Evolutionary conservation across 2,797 vertebrate genomes (phyloP), one percentile per base, ranked within the genome.

Genomic region (Galagoides demidoff): DNA sequence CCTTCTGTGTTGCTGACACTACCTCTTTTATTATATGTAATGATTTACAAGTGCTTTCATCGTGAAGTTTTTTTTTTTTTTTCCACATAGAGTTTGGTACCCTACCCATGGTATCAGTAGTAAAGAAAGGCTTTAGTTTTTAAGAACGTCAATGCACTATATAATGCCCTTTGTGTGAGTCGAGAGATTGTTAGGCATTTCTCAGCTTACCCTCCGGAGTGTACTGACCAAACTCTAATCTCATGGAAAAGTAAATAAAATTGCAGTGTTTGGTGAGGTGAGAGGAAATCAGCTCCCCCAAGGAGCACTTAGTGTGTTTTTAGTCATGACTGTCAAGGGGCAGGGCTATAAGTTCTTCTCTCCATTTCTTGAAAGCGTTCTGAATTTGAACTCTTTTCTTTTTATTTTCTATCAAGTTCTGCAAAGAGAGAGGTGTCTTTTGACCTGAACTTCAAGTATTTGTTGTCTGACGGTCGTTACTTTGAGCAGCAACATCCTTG

Each of bases 261-360:
- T 37, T 76, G 64, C 84, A 95, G 63, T n/a, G 23, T 77, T 90
- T 89, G 83, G 64, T 92, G 68, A 90, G 7, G 27, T 66, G 59
- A 84, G 11, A 52, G 25, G 37, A 78, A 86, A 45, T 86, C 68
- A 39, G n/a, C 25, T 83, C 45, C 29, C 20, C 6, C 4, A 83
- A 91, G 95, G 63, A 92, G 29, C 79, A 81, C 45, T 96, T 71
- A 76, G 57, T 89, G 10, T 90, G 68, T 68, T 93, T 89, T 87
- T 73, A 63, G 66, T 43, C 52, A 68, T 43, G 85, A 87, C 88
- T 88, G 74, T 79, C 90, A 92, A 95, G 89, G 14, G 78, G 19
- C 73, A 90, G 12, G n/a, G 43, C 22, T 17, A 0, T 57, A 93
- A 90, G 81, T 88, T 52, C 64, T 71, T 77, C 57, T 63, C n/a